A percentile compares a stretch with the other conserved stretches of the same genome.
Conservation (phyloP, 2,888 invertebrate genomes). For the Automeris io region DNA sequence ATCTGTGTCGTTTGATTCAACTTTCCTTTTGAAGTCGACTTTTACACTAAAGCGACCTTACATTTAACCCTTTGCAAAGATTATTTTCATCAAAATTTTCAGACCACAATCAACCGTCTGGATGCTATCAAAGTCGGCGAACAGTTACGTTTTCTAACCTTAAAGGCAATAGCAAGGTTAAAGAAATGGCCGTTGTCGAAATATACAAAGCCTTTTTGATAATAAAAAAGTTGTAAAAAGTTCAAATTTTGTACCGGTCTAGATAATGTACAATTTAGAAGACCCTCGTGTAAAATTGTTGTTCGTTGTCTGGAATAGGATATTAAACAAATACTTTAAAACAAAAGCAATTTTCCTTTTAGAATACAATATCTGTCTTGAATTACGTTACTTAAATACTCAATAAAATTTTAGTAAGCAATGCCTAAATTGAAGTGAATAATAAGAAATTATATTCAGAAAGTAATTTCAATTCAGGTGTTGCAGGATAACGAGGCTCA, state of each 20-base stretch:
- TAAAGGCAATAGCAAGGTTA: not conserved
- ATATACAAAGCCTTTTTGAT: conserved; percentile 8
- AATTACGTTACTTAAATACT: no score
- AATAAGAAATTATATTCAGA: no score
- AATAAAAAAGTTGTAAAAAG: conserved; percentile 23
- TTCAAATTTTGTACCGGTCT: conserved; percentile 17
- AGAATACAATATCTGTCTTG: no score
- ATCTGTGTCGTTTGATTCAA: not conserved
- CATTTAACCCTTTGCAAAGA: not conserved
- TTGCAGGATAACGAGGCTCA: no score
- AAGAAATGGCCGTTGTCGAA: conserved; percentile 1
- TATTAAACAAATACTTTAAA: no score
- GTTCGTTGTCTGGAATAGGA: not conserved
- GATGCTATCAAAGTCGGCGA: not conserved
- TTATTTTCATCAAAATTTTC: not conserved
- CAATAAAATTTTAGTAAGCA: no score
- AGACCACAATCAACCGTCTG: not conserved
- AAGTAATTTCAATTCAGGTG: no score
- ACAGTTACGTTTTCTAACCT: not conserved
- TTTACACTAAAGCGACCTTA: not conserved
- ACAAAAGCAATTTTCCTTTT: no score
- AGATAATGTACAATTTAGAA: conserved; percentile 19
- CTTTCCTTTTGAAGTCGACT: not conserved
- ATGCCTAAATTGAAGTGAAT: no score
- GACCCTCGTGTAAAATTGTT: not conserved